Base-by-base conservation (phyloP, 1,140 invertebrate species). In the Neodiprion pinetum region DNA sequence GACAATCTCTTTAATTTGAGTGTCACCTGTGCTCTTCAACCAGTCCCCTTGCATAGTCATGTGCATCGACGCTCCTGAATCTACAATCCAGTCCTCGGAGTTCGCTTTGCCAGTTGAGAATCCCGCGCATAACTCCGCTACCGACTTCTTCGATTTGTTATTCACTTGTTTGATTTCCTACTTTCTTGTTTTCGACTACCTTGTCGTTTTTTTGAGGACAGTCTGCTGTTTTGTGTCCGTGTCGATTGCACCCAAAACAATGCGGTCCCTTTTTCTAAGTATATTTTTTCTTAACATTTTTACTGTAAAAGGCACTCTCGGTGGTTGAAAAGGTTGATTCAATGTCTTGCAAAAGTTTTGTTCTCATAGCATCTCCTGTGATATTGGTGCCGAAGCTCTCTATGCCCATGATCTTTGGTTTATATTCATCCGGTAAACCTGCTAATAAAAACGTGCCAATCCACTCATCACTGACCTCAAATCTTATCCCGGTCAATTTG, bases 321-420 rank as follows among this genome's bases (percentile, higher is more conserved):
- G 50, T 53, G 50, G 50, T 53, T 53, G 50, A 53, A 10, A 11
- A 28, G 1, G 47, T 69, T 7, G 10, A 40, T 70, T 74, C 73
- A 48, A 79, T 78, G 75, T 86, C 84, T 77, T 88, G 83, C 28
- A 88, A 66, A 9, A 88, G 76, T 80, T 87, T 88, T 48, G 81
- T 78, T 77, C 87, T 87, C 28, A 88, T 83, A 8, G 73, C 77
- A 71, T 88, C 85, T 11, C 78, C 79, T 67, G 80, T 82, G 10
- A 88, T 84, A 67, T 68, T 71, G 21, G 81, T 80, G 23, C 80
- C 83, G 3, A 80, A 85, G 72, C 79, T 80, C 70, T 88, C 84
- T 23, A 87, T 73, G 2, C 79, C 83, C 83, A 88, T 88, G 9
- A 88, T 88, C 86, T 88, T 88, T 0, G 86, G 83, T 72, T 82